Evolutionary conservation across 30 jellyfish, hydroid and myxozoan genomes (phyloP).

Genomic region (Clytia hemisphaerica): DNA sequence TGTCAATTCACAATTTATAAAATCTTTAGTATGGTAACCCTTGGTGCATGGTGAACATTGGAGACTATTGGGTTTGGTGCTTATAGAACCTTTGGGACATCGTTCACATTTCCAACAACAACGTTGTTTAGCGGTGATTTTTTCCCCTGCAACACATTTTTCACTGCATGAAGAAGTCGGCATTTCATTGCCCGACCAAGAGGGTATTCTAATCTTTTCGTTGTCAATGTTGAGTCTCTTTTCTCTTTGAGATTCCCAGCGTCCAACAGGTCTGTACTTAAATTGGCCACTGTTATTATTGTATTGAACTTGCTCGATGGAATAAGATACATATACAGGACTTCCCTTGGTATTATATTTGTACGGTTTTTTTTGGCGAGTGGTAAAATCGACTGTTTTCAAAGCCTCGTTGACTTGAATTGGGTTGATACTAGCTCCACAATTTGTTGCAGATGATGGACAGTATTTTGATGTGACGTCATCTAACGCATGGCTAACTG

Average conservation of each 20-base stretch:
- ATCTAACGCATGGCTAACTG: constrained; percentile 7
- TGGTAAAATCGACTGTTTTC: constrained; percentile 40
- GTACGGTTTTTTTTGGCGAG: constrained; percentile 33
- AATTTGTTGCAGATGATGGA: not conserved
- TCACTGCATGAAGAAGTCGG: constrained; percentile 71
- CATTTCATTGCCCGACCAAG: not conserved
- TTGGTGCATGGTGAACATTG: constrained; percentile 50
- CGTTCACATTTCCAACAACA: constrained; percentile 84
- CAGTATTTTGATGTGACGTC: no score
- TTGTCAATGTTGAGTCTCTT: constrained; percentile 12
- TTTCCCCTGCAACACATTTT: constrained; percentile 79
- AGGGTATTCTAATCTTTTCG: constrained; percentile 50
- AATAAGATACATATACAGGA: constrained; percentile 51
- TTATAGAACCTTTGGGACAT: constrained; percentile 42
- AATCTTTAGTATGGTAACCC: constrained; percentile 57
- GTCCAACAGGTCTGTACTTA: constrained; percentile 41
- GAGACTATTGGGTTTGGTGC: constrained; percentile 40
- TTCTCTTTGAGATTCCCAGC: constrained; percentile 35
- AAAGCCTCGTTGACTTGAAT: constrained; percentile 18
- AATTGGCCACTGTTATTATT: constrained; percentile 12
- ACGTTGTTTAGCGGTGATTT: constrained; percentile 52
- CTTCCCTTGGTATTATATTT: constrained; percentile 50
- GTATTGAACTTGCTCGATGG: constrained; percentile 59
- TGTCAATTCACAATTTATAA: constrained; percentile 41
- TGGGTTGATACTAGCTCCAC: not conserved